phyloP scores from a whole-genome alignment of 2,113 vertebrate species.

The Tragelaphus buxtoni region DNA sequence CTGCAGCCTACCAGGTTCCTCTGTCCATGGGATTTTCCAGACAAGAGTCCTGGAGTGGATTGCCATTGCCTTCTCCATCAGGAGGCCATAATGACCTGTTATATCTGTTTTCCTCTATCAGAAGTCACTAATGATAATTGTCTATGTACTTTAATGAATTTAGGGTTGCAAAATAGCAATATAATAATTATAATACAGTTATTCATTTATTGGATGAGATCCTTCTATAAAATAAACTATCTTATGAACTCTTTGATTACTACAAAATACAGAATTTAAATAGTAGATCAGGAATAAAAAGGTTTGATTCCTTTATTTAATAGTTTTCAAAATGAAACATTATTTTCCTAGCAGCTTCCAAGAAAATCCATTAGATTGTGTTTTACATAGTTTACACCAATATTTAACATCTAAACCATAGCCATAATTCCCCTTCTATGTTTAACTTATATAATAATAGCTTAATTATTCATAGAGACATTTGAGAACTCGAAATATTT shows the following conservation, averaged over 20 bases:
- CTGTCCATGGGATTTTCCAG: too few species aligned
- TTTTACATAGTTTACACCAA: neutral
- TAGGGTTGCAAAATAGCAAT: neutral
- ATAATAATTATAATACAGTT: neutral
- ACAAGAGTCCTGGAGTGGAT: too few species aligned
- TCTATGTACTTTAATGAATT: neutral
- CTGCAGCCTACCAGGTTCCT: too few species aligned
- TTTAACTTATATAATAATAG: neutral
- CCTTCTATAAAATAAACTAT: neutral
- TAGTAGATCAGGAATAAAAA: neutral
- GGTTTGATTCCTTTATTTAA: neutral
- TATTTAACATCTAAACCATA: neutral
- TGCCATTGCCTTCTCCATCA: neutral
- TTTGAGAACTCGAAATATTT: neutral
- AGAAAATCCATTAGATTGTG: neutral
- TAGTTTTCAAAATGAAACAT: neutral
- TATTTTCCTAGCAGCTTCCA: neutral
- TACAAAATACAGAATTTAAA: neutral
- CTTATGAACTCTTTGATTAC: neutral
- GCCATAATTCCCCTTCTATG: neutral
- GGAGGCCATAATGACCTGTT: neutral
- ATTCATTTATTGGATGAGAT: neutral
- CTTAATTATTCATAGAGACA: neutral
- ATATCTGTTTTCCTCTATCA: neutral
- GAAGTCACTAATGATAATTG: neutral